Percentiles rank a stretch among this genome's conserved stretches.
phyloP scores from a whole-genome alignment of 2,113 vertebrate genomes.

The Psilopogon haemacephalus region DNA sequence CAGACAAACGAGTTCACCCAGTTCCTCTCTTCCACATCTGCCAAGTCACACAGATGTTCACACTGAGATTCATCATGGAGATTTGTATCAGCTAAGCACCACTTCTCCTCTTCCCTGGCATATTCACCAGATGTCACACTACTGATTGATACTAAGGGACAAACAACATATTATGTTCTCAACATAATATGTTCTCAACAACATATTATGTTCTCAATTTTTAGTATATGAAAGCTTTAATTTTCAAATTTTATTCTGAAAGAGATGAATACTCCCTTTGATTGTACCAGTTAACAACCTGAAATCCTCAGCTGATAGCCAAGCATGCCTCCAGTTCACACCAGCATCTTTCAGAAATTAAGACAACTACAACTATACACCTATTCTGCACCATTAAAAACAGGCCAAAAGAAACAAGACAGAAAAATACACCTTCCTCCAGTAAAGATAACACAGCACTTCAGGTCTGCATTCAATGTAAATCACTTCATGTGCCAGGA shows the following conservation, averaged over 20 bases:
- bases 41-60: not conserved
- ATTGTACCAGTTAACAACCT: not conserved
- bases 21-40: not conserved
- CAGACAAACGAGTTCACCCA: not conserved
- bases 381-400: not conserved
- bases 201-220: not conserved
- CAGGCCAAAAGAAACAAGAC: not conserved
- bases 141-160: not conserved
- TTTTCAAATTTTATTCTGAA: not conserved
- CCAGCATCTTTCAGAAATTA: not conserved
- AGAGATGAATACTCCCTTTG: not conserved
- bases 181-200: not conserved
- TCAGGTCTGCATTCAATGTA: not conserved
- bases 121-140: not conserved
- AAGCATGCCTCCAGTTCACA: not conserved
- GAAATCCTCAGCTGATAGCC: not conserved
- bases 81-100: not conserved
- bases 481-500: conserved; percentile 19
- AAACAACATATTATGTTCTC: not conserved
- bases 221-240: not conserved
- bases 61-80: not conserved
- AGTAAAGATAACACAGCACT: not conserved
- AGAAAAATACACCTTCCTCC: not conserved
- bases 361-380: not conserved
- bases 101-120: not conserved